Conservation (phyloP, 2,888 invertebrate genomes). For the Morpho deidamia region DNA sequence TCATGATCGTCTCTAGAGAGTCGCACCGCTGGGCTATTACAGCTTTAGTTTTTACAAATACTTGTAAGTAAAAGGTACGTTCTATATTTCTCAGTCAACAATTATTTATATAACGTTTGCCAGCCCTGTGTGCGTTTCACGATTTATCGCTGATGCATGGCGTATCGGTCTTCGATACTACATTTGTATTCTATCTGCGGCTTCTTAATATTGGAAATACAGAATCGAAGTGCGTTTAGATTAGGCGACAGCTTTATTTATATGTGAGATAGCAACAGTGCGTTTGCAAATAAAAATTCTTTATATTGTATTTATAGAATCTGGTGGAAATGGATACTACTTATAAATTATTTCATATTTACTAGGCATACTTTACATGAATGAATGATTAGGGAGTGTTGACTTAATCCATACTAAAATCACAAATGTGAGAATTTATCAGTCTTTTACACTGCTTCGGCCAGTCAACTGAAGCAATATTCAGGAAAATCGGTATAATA, state of each 20-base stretch:
- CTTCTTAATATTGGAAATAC: slow-evolving; percentile 20
- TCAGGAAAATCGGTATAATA: too few relatives aligned
- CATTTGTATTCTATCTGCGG: slow-evolving; percentile 25
- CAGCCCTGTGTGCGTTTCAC: slow-evolving; percentile 9
- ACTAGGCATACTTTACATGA: too few relatives aligned
- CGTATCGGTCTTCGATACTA: slow-evolving; percentile 28
- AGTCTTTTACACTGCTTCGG: too few relatives aligned
- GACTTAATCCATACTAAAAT: too few relatives aligned
- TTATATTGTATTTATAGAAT: neutral
- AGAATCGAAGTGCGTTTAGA: slow-evolving; percentile 13
- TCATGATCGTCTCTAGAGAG: too few relatives aligned
- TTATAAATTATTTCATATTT: too few relatives aligned
- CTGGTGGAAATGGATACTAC: too few relatives aligned
- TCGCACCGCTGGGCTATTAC: too few relatives aligned
- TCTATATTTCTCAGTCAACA: neutral
- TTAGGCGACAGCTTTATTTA: slow-evolving; percentile 18
- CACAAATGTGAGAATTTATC: too few relatives aligned
- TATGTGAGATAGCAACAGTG: slow-evolving; percentile 4
- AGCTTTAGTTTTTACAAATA: too few relatives aligned
- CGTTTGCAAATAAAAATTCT: slow-evolving; percentile 1
- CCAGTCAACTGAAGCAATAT: too few relatives aligned
- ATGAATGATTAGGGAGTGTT: too few relatives aligned
- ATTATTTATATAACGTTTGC: neutral
- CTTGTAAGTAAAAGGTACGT: neutral
- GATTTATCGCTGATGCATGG: slow-evolving; percentile 46